These are phyloP conservation scores for Bufotes viridis DNA, from an alignment of 2,797 vertebrate genomes.

Conservation along the genomic window DNA sequence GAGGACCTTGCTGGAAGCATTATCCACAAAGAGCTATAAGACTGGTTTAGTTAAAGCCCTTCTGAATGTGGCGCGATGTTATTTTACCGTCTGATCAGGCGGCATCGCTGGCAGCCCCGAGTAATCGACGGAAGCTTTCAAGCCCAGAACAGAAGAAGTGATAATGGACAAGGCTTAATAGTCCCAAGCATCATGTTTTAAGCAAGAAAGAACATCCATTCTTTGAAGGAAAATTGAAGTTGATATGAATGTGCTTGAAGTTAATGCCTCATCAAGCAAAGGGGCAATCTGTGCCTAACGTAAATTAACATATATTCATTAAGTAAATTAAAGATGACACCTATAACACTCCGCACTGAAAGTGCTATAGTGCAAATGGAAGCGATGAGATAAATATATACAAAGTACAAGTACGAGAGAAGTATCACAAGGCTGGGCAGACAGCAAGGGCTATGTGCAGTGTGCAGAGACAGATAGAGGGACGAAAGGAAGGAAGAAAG, in stretches of 20 bases:
- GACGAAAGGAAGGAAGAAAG: not conserved
- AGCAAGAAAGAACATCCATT: slow-evolving; percentile 57
- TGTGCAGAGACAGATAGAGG: not conserved
- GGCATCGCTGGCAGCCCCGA: not conserved
- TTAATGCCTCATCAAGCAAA: slow-evolving; percentile 66
- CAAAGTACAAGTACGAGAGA: not conserved
- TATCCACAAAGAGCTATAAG: not conserved
- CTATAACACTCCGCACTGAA: slow-evolving; percentile 65
- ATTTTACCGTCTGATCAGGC: slow-evolving; percentile 19
- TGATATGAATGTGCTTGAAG: slow-evolving; percentile 65
- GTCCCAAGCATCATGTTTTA: slow-evolving; percentile 31
- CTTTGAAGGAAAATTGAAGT: slow-evolving; percentile 66
- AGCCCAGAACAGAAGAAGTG: slow-evolving; percentile 7
- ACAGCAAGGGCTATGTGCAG: not conserved
- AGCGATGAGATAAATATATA: slow-evolving; percentile 49
- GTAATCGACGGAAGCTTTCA: not conserved
- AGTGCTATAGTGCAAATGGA: slow-evolving; percentile 57
- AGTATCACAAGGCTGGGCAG: not conserved
- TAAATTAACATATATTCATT: slow-evolving; percentile 71
- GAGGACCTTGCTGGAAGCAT: not conserved
- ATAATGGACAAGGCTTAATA: slow-evolving; percentile 42
- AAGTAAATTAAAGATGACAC: slow-evolving; percentile 71
- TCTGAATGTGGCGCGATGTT: not conserved
- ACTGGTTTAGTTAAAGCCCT: slow-evolving; percentile 8
- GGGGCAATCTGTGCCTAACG: slow-evolving; percentile 64